Conservation (phyloP, 2,113 vertebrate species). For the Scatophagus argus region DNA sequence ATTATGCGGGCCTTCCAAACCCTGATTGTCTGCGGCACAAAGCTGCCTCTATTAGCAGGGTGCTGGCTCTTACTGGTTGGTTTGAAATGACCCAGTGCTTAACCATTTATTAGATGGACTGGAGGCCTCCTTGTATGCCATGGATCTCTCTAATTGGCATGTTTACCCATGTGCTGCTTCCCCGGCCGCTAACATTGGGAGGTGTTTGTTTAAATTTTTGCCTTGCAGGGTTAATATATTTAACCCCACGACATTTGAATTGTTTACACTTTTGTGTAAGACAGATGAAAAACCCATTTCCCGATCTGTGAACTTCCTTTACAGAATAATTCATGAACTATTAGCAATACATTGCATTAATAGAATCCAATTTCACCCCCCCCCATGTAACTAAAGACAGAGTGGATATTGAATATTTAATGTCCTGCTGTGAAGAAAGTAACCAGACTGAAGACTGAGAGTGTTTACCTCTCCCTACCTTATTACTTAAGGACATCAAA, state of each 20-base stretch:
- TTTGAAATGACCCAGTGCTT: conserved; percentile 78
- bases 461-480: conserved; percentile 55
- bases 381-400: conserved; percentile 18
- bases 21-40: conserved; percentile 81
- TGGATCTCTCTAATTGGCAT: conserved; percentile 81
- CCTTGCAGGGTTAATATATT: conserved; percentile 66
- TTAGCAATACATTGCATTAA: conserved; percentile 28
- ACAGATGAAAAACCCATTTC: conserved; percentile 39
- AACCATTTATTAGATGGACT: conserved; percentile 81
- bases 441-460: conserved; percentile 43
- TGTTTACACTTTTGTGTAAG: conserved; percentile 51
- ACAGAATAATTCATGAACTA: conserved; percentile 44
- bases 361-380: conserved; percentile 42
- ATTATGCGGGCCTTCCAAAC: conserved; percentile 80
- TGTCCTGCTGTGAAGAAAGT: conserved; percentile 56
- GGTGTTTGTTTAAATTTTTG: conserved; percentile 73
- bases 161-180: conserved; percentile 77
- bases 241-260: conserved; percentile 59
- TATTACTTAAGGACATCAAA: conserved; percentile 72
- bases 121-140: conserved; percentile 72
- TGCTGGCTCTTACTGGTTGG: conserved; percentile 75
- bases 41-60: conserved; percentile 80
- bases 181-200: conserved; percentile 60
- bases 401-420: conserved; percentile 60
- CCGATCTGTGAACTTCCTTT: conserved; percentile 26